A percentile compares a stretch with the other conserved stretches of the same genome.
These are phyloP conservation scores for Tretioscincus oriximinensis DNA, from an alignment of 2,113 vertebrate species.

Conservation along the genomic window DNA sequence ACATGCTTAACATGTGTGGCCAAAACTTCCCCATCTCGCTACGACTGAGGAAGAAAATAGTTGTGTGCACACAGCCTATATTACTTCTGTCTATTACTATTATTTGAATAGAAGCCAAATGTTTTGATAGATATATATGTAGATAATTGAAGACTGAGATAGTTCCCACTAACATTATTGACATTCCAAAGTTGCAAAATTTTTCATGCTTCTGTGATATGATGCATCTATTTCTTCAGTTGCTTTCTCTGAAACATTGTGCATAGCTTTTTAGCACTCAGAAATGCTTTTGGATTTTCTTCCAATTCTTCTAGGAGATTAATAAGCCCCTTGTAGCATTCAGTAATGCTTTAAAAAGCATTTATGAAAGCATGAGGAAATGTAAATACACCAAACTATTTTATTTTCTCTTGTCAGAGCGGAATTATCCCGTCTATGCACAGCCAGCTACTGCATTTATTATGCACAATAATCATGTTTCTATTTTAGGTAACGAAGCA, in stretches of 20 bases:
- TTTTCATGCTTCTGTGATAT: not conserved
- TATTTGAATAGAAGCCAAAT: not conserved
- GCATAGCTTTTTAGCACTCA: not conserved
- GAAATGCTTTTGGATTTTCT: constrained; percentile 1
- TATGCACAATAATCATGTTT: constrained; percentile 27
- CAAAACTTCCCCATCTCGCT: no score
- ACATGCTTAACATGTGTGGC: no score
- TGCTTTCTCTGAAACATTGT: not conserved
- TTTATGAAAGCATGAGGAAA: constrained; percentile 25
- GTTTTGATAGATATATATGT: not conserved
- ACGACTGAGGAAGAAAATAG: no score
- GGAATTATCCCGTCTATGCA: constrained; percentile 26
- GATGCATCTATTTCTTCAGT: constrained; percentile 1
- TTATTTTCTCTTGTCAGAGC: constrained; percentile 34
- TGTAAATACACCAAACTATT: constrained; percentile 22
- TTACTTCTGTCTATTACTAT: not conserved
- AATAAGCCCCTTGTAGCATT: constrained; percentile 12
- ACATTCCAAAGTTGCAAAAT: not conserved
- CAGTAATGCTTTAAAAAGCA: constrained; percentile 14
- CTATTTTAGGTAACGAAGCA: constrained; percentile 41
- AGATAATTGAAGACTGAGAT: not conserved
- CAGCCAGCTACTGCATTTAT: constrained; percentile 17
- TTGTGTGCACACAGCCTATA: no score
- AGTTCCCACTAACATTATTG: not conserved
- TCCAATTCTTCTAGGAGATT: constrained; percentile 5